A percentile compares a stretch with the other conserved stretches of the same genome.
Conservation (phyloP, 2,797 vertebrate genomes). For the Hypotaenidia philippensis region DNA sequence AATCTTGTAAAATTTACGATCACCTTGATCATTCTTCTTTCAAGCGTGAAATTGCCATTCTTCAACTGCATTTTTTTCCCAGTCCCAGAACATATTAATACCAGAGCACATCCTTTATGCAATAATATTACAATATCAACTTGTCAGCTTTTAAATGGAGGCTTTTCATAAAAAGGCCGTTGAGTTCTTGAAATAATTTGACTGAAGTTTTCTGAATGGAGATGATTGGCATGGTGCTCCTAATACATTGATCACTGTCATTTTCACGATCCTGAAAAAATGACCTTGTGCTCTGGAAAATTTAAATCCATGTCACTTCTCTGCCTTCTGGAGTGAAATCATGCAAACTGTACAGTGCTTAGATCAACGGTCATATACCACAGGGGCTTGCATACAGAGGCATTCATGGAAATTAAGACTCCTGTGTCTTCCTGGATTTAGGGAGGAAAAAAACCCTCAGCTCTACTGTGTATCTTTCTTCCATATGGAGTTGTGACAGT, state of each 20-base stretch:
- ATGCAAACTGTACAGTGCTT: accelerated
- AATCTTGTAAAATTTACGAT: not conserved
- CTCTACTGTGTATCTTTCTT: not conserved
- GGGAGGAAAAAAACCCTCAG: not conserved
- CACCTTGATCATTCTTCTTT: not conserved
- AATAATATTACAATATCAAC: not conserved
- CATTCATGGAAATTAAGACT: not conserved
- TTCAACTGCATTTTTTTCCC: not conserved
- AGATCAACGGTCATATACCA: accelerated
- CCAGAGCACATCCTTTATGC: not conserved
- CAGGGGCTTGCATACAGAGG: not conserved
- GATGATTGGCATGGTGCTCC: not conserved
- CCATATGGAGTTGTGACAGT: not conserved
- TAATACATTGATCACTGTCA: not conserved
- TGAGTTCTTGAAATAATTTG: not conserved
- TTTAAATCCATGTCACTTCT: not conserved
- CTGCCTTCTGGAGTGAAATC: not conserved
- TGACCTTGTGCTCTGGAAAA: not conserved
- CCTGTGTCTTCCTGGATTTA: not conserved
- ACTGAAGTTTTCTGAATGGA: not conserved
- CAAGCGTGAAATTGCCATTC: not conserved
- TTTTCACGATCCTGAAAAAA: not conserved
- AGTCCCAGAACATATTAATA: not conserved
- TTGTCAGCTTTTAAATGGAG: not conserved
- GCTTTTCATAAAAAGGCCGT: not conserved